Base-by-base conservation (phyloP, 1,140 invertebrate genomes). In the Drosophila yakuba region DNA sequence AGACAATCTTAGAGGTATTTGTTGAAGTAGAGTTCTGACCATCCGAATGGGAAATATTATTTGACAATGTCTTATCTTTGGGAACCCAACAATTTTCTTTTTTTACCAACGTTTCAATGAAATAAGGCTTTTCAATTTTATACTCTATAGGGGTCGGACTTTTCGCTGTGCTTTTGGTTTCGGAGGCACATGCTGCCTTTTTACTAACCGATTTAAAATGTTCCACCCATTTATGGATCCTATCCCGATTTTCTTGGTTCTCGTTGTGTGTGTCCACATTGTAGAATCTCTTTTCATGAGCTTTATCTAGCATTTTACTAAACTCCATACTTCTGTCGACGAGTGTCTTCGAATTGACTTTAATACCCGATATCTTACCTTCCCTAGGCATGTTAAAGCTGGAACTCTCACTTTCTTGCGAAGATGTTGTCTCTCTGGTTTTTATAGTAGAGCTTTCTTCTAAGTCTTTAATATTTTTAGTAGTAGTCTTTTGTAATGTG, bases 181-280 rank as follows among this genome's bases (percentile, higher is more conserved):
- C 32, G n/a, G 5, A 2, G 32, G 6, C 25, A 2, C 39, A 28
- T 20, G 23, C 25, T 3, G 23, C 25, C n/a, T 59, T 59, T 41
- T 62, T 50, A 3, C 4, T 17, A 2, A 15, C 25, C 48, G 23
- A 32, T 28, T 38, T 68, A 17, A 52, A 67, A 6, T 66, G 38
- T 8, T 68, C 61, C 4, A 54, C 61, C 64, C 64, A 68, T 7
- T 54, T n/a, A 7, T 51, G 32, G 17, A 67, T 67, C 11, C 44
- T 3, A 14, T 43, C 56, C 4, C 7, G 32, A 6, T 60, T 17
- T 3, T 7, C 17, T 2, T 6, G 11, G 12, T 43, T 4, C 23
- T 60, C 25, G 3, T 41, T 20, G 25, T 5, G 6, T 1, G 14
- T 17, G 5, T n/a, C 35, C 3, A 15, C 23, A 4, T 14, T 6